Base-by-base conservation (phyloP, 1,140 invertebrate genomes). In the Drosophila nigromelanica region DNA sequence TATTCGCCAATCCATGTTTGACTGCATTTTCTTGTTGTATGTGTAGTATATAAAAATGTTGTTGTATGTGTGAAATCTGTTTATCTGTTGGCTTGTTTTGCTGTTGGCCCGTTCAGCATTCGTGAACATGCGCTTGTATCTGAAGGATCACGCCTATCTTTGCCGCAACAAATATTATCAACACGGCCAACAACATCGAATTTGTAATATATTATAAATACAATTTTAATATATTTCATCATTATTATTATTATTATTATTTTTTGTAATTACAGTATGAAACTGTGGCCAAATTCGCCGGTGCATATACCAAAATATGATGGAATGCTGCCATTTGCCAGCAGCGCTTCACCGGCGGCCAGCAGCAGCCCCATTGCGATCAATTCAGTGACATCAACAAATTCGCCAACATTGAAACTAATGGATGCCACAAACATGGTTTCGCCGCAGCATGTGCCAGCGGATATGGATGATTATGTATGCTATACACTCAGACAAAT, bases 271-370 rank as follows among this genome's bases (percentile, higher is more conserved):
- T 78, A 3, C 54, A 91, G 90, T 75, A 91, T 91, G 90, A 91
- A 91, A 78, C 70, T 91, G 52, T 91, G 90, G 90, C 89, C 91
- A 6, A 91, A 91, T 78, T 92, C 91, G 62, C 91, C 91, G 30
- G 89, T 91, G 40, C 91, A 92, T 59, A 91, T 92, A 76, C 91
- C 91, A 63, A 92, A 92, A 80, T 92, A 91, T 60, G 89, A 92
- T 83, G 89, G 89, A 21, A 82, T 91, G 74, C 66, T 92, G 61
- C 89, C 89, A 50, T 91, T 80, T 71, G 56, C 89, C 14, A 76
- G 87, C 63, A 77, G 70, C 58, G 90, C 89, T 73, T 70, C 90
- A 35, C 82, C 78, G 42, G 80, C 80, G 64, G 74, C 71, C 37
- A 90, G 73, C 75, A 81, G 77, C 76, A 91, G 87, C 42, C 90